A percentile compares a stretch with the other conserved stretches of the same genome.
phyloP scores from a whole-genome alignment of 2,797 vertebrate species.

The Gephyroberyx darwinii region DNA sequence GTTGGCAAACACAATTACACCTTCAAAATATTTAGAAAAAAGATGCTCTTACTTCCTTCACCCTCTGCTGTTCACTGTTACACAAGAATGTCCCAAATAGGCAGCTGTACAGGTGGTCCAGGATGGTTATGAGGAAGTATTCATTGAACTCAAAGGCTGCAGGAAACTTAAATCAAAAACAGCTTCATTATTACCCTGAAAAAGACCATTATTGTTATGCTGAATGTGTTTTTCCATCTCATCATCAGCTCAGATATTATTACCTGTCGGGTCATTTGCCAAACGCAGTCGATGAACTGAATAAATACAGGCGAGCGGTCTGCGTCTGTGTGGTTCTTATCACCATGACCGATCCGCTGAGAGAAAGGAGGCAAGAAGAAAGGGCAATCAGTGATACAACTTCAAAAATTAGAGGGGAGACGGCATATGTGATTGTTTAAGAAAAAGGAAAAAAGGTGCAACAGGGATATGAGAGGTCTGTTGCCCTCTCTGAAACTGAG shows the following conservation, averaged over 20 bases:
- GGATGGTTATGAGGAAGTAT: conserved; percentile 92
- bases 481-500: background rate
- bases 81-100: conserved; percentile 97
- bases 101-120: conserved; percentile 98
- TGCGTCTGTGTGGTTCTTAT: conserved; percentile 95
- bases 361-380: conserved; percentile 19
- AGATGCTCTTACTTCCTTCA: conserved; percentile 87
- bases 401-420: background rate
- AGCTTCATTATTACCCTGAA: conserved; percentile 19
- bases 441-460: too few species aligned
- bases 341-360: conserved; percentile 96
- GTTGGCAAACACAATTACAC: background rate
- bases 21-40: background rate
- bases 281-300: conserved; percentile 97
- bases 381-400: conserved; percentile 4
- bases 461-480: too few species aligned
- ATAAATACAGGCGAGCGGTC: conserved; percentile 97
- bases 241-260: background rate
- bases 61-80: conserved; percentile 94
- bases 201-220: background rate
- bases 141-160: conserved; percentile 98
- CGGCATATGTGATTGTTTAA: too few species aligned
- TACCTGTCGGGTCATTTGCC: conserved; percentile 99
- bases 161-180: conserved; percentile 86
- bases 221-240: background rate